Conservation (phyloP, 2,113 vertebrate genomes). For the Poeciliopsis retropinna region DNA sequence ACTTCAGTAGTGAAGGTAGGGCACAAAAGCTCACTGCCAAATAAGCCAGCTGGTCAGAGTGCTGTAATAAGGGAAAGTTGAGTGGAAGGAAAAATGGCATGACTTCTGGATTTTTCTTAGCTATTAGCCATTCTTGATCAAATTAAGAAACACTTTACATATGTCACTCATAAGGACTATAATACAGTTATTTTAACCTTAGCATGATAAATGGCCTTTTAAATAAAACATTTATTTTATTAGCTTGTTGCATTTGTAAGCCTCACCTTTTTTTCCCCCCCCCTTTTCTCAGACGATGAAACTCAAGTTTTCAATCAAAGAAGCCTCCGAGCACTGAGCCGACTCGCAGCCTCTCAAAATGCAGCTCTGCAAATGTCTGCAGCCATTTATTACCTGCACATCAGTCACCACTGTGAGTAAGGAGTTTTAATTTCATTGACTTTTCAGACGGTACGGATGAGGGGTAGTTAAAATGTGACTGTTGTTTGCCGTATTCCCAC, state of each 20-base stretch:
- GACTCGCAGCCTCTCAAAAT: constrained; percentile 80
- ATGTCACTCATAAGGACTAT: too few species aligned
- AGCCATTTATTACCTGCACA: constrained; percentile 80
- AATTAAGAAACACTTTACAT: too few species aligned
- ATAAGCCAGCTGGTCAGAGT: neutral
- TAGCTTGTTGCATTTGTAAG: neutral
- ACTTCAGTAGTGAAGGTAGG: neutral
- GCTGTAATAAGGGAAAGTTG: neutral
- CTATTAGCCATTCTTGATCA: neutral
- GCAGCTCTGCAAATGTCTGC: constrained; percentile 78
- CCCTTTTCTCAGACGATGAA: constrained; percentile 30
- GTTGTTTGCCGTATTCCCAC: constrained; percentile 18
- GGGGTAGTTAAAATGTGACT: neutral
- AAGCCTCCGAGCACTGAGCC: constrained; percentile 74
- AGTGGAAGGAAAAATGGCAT: neutral
- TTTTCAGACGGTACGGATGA: neutral
- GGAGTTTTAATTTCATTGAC: constrained; percentile 1
- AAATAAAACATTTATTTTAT: neutral
- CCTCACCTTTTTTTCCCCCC: neutral
- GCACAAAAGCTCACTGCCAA: neutral
- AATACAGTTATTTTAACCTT: too few species aligned
- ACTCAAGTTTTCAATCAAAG: constrained; percentile 57
- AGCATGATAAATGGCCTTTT: neutral
- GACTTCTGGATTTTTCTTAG: neutral
- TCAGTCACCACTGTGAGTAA: constrained; percentile 83